These are phyloP conservation scores for Ataeniobius toweri DNA, from an alignment of 2,797 vertebrate genomes.

Conservation along the genomic window DNA sequence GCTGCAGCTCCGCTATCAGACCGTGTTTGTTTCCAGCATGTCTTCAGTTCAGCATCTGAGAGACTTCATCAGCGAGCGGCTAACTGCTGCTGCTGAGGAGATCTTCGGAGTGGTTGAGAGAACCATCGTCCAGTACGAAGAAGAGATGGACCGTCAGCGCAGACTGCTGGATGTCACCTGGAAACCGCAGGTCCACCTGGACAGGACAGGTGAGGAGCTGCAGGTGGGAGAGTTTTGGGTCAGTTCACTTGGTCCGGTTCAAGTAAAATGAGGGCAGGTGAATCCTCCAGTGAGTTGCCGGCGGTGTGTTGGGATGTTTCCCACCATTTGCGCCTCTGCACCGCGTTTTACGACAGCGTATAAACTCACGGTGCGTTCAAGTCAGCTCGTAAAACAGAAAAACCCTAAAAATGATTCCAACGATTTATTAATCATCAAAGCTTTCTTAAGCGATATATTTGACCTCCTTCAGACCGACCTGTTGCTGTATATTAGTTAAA, in stretches of 20 bases:
- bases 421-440: no score
- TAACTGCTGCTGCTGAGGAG: not conserved
- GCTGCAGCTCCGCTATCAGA: not conserved
- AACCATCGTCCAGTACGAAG: slow-evolving; percentile 2
- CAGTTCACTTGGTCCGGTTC: not conserved
- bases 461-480: no score
- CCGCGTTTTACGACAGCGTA: no score
- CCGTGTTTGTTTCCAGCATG: not conserved
- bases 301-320: no score
- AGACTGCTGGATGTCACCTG: slow-evolving; percentile 30
- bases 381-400: not conserved
- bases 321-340: no score
- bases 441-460: no score
- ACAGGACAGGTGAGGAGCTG: slow-evolving; percentile 19
- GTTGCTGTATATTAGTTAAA: no score
- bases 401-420: no score
- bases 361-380: not conserved
- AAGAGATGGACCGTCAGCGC: slow-evolving; percentile 18
- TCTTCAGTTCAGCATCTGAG: not conserved
- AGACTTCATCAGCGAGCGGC: not conserved
- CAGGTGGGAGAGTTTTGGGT: not conserved
- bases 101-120: not conserved
- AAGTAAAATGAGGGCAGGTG: not conserved
- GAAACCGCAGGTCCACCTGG: slow-evolving; percentile 1
- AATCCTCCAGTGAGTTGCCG: not conserved